These are phyloP conservation scores for Erebia epiphron DNA, from an alignment of 2,888 invertebrate genomes.

Conservation along the genomic window DNA sequence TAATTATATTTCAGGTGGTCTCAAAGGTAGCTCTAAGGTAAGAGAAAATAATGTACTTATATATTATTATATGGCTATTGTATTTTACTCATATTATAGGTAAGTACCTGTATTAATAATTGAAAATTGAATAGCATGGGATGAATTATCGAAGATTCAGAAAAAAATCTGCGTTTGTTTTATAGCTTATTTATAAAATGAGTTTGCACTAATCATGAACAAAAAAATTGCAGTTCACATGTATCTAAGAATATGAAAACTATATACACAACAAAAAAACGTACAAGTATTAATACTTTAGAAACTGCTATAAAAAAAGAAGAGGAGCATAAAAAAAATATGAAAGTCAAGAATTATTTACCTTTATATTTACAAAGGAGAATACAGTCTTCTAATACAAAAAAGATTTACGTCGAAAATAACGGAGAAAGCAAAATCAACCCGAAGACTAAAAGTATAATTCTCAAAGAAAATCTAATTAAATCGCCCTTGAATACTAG, in stretches of 20 bases:
- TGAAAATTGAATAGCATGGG: neutral
- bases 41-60: constrained; percentile 24
- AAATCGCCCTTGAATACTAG: constrained; percentile 37
- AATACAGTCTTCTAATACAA: constrained; percentile 19
- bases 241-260: constrained; percentile 50
- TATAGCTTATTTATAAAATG: too few relatives aligned
- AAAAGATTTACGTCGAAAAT: constrained; percentile 11
- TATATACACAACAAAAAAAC: constrained; percentile 39
- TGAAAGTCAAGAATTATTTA: constrained; percentile 48
- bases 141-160: neutral
- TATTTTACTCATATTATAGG: neutral
- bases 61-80: neutral
- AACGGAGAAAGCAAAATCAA: neutral
- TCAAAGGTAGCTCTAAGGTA: constrained; percentile 57
- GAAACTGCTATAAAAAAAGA: constrained; percentile 32
- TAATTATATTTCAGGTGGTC: constrained; percentile 53
- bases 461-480: constrained; percentile 14
- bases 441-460: constrained; percentile 8
- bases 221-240: constrained; percentile 46
- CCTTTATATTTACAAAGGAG: constrained; percentile 49
- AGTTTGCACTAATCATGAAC: constrained; percentile 30
- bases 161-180: too few relatives aligned
- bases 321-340: constrained; percentile 11
- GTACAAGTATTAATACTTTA: constrained; percentile 39
- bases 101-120: neutral